These are phyloP conservation scores for Clunio marinus DNA, from an alignment of 2,888 invertebrate species.

Conservation along the genomic window DNA sequence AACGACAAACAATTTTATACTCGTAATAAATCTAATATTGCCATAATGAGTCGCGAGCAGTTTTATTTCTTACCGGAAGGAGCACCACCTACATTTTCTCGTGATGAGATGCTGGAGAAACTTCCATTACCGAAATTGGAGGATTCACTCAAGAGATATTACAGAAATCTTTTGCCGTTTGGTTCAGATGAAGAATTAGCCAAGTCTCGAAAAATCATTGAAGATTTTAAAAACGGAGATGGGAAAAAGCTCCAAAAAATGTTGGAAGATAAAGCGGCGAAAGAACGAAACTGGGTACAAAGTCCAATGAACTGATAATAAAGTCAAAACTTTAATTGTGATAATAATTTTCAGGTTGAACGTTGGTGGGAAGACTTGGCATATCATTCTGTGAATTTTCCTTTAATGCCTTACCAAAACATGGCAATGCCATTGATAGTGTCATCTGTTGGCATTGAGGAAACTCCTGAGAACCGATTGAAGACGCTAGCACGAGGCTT, in stretches of 20 bases:
- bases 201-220: slow-evolving; percentile 51
- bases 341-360: slow-evolving; percentile 46
- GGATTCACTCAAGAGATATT: slow-evolving; percentile 55
- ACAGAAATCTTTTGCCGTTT: slow-evolving; percentile 54
- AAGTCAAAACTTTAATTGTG: background rate
- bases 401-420: slow-evolving; percentile 54
- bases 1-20: too few species aligned
- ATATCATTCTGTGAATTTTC: slow-evolving; percentile 53
- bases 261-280: slow-evolving; percentile 50
- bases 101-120: slow-evolving; percentile 54
- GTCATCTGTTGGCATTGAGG: slow-evolving; percentile 45
- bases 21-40: too few species aligned
- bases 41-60: slow-evolving; percentile 22
- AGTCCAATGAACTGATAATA: background rate
- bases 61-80: slow-evolving; percentile 26
- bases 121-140: slow-evolving; percentile 55
- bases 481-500: slow-evolving; percentile 42
- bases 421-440: slow-evolving; percentile 52
- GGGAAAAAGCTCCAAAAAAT: slow-evolving; percentile 53
- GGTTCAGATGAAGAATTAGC: slow-evolving; percentile 51
- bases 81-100: slow-evolving; percentile 52
- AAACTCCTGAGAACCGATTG: slow-evolving; percentile 45
- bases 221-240: slow-evolving; percentile 53
- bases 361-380: slow-evolving; percentile 58
- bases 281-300: slow-evolving; percentile 55